Evolutionary conservation across 1,140 invertebrate species (phyloP), one percentile per base, ranked within the genome.

Genomic region (Mizuhopecten yessoensis): DNA sequence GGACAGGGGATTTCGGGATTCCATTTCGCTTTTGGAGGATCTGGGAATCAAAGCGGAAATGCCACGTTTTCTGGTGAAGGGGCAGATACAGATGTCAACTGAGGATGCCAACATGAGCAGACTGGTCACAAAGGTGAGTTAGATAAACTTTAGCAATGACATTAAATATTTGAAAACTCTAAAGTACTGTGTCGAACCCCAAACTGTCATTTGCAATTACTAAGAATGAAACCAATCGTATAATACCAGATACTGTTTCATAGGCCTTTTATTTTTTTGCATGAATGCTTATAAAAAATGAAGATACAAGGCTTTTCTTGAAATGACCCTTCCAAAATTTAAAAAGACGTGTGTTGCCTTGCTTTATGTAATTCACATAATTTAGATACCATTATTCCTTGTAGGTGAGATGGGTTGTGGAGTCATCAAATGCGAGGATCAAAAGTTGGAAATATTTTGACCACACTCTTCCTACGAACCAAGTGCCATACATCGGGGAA

Each of bases 1-100:
- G 15, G 91, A 89, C 34, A 36, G 89, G 2, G 89, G 87, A 17
- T 92, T 92, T 86, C 34, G 88, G 34, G 88, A 92, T 88, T 88
- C 92, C 15, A 11, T 89, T 23, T 39, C 17, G 7, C 10, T 90
- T 45, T 39, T 92, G 23, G 87, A 92, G 36, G 87, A 89, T 5
- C n/a, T 90, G 23, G 91, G 91, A 49, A 87, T 92, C 15, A 92
- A 57, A 34, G 89, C 89, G 34, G 29, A 89, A 36, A 89, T 89
- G 88, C 88, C 88, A 57, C 20, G 17, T n/a, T 39, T 90, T 29
- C 33, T 87, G n/a, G 15, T 34, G 34, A 86, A 91, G 23, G 57
- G 39, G 42, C 33, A 89, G 34, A 89, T 34, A 34, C 88, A 89
- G 34, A 86, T 91, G 39, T n/a, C 45, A 86, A 89, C 90, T 39